Conservation (phyloP, 2,797 vertebrate genomes). For the Sebastes wilsoni region DNA sequence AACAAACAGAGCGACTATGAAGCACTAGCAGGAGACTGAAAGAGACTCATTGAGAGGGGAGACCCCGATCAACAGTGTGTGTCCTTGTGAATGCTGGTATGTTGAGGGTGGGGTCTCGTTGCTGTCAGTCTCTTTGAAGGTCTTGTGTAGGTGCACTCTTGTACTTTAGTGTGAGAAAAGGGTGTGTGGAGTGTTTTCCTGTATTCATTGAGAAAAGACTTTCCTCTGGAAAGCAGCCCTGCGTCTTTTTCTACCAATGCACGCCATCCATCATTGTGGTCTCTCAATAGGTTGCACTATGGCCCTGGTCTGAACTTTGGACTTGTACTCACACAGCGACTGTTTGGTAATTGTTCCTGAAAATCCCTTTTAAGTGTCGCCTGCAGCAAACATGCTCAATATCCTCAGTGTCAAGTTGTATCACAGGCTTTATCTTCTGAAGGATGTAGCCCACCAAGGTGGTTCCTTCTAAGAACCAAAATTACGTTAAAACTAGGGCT, state of each 20-base stretch:
- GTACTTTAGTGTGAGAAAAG: conserved; percentile 10
- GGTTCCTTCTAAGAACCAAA: background rate
- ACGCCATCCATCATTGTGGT: background rate
- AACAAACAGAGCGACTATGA: conserved; percentile 16
- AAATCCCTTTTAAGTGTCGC: conserved; percentile 1
- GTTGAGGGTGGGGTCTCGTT: conserved; percentile 36
- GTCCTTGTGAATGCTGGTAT: conserved; percentile 17
- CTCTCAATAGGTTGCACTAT: background rate
- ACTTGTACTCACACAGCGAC: background rate
- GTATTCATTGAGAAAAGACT: background rate
- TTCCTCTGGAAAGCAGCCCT: background rate
- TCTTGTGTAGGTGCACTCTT: conserved; percentile 37
- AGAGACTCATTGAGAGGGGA: conserved; percentile 57
- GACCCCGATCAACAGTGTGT: conserved; percentile 19
- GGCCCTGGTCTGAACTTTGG: background rate
- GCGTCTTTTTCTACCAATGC: background rate
- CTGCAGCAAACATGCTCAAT: background rate
- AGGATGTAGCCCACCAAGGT: background rate
- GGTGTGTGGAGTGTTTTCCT: conserved; percentile 25
- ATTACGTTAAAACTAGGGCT: too few relatives aligned
- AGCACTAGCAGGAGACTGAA: conserved; percentile 35
- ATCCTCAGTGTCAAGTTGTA: background rate
- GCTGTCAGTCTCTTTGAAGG: conserved; percentile 21
- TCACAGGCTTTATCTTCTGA: background rate
- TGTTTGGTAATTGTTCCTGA: background rate